Conservation (phyloP, 2,797 vertebrate genomes). For the Acanthiza pusilla region DNA sequence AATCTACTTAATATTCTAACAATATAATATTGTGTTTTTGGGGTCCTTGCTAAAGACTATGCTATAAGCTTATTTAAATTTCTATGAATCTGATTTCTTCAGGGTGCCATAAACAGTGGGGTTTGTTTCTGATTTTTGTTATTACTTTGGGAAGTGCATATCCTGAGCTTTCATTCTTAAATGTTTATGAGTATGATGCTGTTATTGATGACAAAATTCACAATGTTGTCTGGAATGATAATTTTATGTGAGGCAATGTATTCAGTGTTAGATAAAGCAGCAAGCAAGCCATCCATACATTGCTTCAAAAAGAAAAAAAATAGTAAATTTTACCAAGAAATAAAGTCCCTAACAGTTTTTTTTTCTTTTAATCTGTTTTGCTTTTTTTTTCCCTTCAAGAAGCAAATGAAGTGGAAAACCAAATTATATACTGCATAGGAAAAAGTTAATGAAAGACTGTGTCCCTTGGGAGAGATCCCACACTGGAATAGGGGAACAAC, state of each 20-base stretch:
- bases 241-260: not conserved
- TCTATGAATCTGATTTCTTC: not conserved
- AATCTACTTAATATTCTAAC: not conserved
- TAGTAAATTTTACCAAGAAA: not conserved
- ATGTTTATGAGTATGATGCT: not conserved
- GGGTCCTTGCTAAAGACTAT: not conserved
- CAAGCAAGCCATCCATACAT: not conserved
- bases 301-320: not conserved
- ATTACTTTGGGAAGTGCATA: not conserved
- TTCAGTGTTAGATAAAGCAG: not conserved
- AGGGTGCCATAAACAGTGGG: fast-evolving
- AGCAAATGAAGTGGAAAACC: not conserved
- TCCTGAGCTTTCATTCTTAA: not conserved
- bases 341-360: not conserved
- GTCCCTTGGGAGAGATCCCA: not conserved
- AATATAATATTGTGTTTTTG: not conserved
- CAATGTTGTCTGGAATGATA: not conserved
- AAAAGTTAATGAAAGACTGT: not conserved
- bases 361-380: not conserved
- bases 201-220: not conserved
- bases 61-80: not conserved
- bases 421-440: not conserved
- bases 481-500: not conserved
- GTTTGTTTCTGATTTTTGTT: not conserved
- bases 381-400: not conserved